Percentiles rank a stretch among this genome's conserved stretches.
Evolutionary conservation across 2,113 vertebrate species (phyloP).

Genomic region (Lasiurus cinereus): DNA sequence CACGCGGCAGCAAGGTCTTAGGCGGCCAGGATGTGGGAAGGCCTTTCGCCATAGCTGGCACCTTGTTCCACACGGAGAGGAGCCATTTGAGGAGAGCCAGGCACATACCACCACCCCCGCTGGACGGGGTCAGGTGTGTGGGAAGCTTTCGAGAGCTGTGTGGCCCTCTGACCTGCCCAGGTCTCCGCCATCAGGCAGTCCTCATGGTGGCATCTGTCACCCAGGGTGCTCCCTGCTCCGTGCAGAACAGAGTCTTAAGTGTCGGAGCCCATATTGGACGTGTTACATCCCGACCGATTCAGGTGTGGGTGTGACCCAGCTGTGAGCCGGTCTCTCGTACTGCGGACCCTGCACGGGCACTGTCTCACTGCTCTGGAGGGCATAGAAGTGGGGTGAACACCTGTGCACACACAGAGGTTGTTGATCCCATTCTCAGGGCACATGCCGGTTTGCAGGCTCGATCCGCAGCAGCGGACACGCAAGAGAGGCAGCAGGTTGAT

Average conservation of each 20-base stretch:
- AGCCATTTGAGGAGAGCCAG: no score
- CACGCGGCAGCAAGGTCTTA: background rate
- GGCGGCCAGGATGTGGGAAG: background rate
- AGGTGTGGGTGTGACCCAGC: background rate
- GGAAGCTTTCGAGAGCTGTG: background rate
- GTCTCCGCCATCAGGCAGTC: background rate
- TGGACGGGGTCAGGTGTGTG: background rate
- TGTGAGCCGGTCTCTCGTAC: background rate
- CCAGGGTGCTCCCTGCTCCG: fast-evolving
- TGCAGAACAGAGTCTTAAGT: background rate
- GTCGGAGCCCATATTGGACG: background rate
- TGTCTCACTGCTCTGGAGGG: background rate
- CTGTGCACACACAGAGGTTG: no score
- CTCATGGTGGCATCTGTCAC: background rate
- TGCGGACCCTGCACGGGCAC: background rate
- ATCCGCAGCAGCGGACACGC: no score
- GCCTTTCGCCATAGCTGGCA: fast-evolving
- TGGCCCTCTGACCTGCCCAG: background rate
- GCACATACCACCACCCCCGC: no score
- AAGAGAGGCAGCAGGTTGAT: no score
- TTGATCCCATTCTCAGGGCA: no score
- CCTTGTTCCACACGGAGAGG: background rate
- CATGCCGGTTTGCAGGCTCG: no score
- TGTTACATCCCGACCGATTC: background rate
- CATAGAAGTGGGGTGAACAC: no score